Percentiles rank a stretch among this genome's conserved stretches.
phyloP scores from a whole-genome alignment of 2,113 vertebrate species.

The Hydropotes inermis region DNA sequence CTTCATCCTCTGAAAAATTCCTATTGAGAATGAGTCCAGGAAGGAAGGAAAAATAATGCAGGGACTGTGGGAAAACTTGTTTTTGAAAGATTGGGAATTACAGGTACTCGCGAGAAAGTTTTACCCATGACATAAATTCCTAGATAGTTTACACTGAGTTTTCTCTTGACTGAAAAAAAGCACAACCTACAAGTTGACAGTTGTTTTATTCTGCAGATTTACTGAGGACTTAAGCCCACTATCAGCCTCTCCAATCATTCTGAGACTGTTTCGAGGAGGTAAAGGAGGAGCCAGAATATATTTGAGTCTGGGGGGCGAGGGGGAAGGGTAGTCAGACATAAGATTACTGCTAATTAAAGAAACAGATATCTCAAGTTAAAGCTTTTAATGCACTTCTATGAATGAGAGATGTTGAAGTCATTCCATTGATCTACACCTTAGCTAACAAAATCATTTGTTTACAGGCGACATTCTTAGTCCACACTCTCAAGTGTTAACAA shows the following conservation, averaged over 20 bases:
- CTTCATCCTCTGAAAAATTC: not conserved
- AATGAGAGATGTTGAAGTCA: not conserved
- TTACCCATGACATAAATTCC: not conserved
- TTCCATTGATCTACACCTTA: not conserved
- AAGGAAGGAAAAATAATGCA: not conserved
- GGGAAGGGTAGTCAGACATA: not conserved
- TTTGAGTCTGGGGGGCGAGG: not conserved
- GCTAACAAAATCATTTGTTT: not conserved
- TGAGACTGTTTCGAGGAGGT: not conserved
- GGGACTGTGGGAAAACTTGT: not conserved
- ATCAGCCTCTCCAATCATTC: not conserved
- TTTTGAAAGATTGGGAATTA: not conserved
- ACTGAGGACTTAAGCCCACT: not conserved
- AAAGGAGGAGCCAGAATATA: not conserved
- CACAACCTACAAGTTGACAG: not conserved
- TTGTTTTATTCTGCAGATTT: not conserved
- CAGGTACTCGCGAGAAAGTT: not conserved
- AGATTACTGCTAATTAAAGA: not conserved
- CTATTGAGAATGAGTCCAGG: not conserved
- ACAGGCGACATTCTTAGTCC: not conserved
- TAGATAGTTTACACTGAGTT: not conserved
- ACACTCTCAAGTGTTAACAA: not conserved
- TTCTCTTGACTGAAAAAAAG: not conserved
- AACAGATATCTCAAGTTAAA: not conserved
- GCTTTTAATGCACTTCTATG: not conserved